phyloP scores from a whole-genome alignment of 2,888 invertebrate species.

The Actias luna region DNA sequence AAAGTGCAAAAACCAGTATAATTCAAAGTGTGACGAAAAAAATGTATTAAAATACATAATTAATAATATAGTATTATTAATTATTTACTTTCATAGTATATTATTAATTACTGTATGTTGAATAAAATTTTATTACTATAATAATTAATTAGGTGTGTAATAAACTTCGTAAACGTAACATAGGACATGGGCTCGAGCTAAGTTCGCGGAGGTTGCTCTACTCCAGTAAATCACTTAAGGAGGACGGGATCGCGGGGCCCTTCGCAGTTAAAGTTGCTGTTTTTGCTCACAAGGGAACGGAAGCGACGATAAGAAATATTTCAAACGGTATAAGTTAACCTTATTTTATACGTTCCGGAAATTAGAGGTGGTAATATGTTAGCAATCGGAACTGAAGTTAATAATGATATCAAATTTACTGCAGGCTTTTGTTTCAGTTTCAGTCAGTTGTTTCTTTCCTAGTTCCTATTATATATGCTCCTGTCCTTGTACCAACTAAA shows the following conservation, averaged over 20 bases:
- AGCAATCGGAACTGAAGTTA: conserved; percentile 22
- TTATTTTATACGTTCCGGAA: conserved; percentile 36
- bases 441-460: neutral
- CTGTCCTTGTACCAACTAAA: neutral
- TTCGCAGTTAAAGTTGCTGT: conserved; percentile 65
- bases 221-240: conserved; percentile 77
- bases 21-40: too few relatives aligned
- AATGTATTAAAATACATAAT: too few relatives aligned
- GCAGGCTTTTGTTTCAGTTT: neutral
- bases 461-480: too few relatives aligned
- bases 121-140: neutral
- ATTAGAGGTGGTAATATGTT: conserved; percentile 30
- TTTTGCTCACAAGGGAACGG: conserved; percentile 63
- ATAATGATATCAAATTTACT: conserved; percentile 19
- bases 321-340: conserved; percentile 54
- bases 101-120: neutral
- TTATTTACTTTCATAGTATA: neutral
- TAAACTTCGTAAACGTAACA: neutral
- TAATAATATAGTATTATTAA: neutral
- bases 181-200: neutral
- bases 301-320: conserved; percentile 62
- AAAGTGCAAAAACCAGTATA: too few relatives aligned
- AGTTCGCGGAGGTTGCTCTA: conserved; percentile 60
- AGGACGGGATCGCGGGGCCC: conserved; percentile 53
- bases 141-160: neutral